These are phyloP conservation scores for Cyphomyrmex costatus DNA, from an alignment of 1,140 invertebrate species.

Conservation along the genomic window DNA sequence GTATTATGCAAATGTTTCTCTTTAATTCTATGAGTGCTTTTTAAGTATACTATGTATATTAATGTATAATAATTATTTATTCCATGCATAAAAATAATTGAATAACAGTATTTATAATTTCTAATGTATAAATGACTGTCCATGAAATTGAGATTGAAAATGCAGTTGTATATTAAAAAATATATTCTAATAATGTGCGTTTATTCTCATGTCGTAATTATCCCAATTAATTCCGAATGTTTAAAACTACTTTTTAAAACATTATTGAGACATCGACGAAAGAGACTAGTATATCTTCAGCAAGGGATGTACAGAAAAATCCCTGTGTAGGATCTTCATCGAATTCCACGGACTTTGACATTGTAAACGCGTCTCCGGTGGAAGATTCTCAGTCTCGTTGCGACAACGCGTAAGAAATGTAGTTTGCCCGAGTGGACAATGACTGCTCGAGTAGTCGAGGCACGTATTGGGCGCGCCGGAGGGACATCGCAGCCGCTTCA, in stretches of 20 bases:
- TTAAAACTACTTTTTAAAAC: not conserved
- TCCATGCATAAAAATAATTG: not conserved
- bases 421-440: constrained; percentile 63
- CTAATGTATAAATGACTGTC: not conserved
- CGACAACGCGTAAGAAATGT: constrained; percentile 65
- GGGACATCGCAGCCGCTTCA: constrained; percentile 55
- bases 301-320: not conserved
- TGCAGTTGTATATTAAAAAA: not conserved
- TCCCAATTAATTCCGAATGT: not conserved
- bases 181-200: not conserved
- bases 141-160: no score
- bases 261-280: not conserved
- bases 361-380: constrained; percentile 27
- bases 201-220: not conserved
- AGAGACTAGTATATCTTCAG: not conserved
- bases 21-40: not conserved
- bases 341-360: constrained; percentile 42
- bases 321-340: not conserved
- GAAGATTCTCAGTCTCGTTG: constrained; percentile 52
- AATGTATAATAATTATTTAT: not conserved
- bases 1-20: not conserved
- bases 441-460: constrained; percentile 58
- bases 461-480: constrained; percentile 53
- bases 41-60: not conserved
- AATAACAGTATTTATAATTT: not conserved